A percentile compares a stretch with the other conserved stretches of the same genome.
phyloP scores from a whole-genome alignment of 2,113 vertebrate species.

The Engraulis encrasicolus region DNA sequence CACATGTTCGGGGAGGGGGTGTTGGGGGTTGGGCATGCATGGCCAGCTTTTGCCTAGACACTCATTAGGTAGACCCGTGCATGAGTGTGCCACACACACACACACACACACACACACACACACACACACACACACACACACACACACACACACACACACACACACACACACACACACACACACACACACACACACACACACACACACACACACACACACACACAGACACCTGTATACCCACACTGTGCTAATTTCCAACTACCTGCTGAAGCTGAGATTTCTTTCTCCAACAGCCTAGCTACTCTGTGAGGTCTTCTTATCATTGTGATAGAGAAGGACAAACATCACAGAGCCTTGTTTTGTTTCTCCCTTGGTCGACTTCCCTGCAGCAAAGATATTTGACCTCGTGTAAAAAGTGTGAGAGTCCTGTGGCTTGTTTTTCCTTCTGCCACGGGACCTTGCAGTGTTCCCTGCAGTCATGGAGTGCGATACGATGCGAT shows the following conservation, averaged over 20 bases:
- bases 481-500: too few species aligned
- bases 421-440: too few species aligned
- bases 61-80: background rate
- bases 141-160: background rate
- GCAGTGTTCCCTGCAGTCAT: too few species aligned
- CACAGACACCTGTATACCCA: background rate
- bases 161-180: background rate
- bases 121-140: background rate
- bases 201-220: background rate
- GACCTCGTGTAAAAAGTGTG: too few species aligned
- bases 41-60: background rate
- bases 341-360: slow-evolving; percentile 52
- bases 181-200: background rate
- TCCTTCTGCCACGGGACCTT: too few species aligned
- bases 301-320: slow-evolving; percentile 53
- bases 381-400: too few species aligned
- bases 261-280: slow-evolving; percentile 32
- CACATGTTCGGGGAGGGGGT: too few species aligned
- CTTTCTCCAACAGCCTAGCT: slow-evolving; percentile 51
- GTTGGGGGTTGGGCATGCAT: background rate
- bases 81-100: too few species aligned
- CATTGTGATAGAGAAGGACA: slow-evolving; percentile 34
- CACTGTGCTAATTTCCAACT: background rate
- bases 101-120: background rate
- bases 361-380: slow-evolving; percentile 42